Percentiles rank a stretch among this genome's conserved stretches.
These are phyloP conservation scores for Coenonympha glycerion DNA, from an alignment of 2,888 invertebrate species.

Conservation along the genomic window DNA sequence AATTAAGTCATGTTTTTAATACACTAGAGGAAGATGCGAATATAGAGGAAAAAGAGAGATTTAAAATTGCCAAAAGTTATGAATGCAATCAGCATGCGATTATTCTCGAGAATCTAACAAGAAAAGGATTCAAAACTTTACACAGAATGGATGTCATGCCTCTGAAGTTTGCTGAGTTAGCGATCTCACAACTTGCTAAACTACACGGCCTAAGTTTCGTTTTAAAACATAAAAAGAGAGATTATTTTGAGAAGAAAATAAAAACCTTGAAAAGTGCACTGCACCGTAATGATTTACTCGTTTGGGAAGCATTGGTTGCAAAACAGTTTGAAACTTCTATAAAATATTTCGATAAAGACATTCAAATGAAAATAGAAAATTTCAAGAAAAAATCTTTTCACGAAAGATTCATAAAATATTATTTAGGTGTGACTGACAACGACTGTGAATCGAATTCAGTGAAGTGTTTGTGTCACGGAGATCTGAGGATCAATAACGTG, in stretches of 20 bases:
- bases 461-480: slow-evolving; percentile 40
- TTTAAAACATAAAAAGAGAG: slow-evolving; percentile 29
- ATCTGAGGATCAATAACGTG: slow-evolving; percentile 39
- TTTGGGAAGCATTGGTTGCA: slow-evolving; percentile 30
- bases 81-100: slow-evolving; percentile 37
- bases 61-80: slow-evolving; percentile 36
- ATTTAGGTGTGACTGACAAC: slow-evolving; percentile 24
- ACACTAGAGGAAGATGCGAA: slow-evolving; percentile 36
- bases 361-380: slow-evolving; percentile 28
- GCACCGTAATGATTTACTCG: slow-evolving; percentile 25
- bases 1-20: slow-evolving; percentile 32
- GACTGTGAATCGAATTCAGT: no score
- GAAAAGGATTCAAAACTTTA: slow-evolving; percentile 35
- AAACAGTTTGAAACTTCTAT: slow-evolving; percentile 31
- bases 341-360: slow-evolving; percentile 31
- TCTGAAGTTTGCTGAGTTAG: slow-evolving; percentile 33
- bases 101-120: slow-evolving; percentile 43
- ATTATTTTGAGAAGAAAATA: slow-evolving; percentile 31
- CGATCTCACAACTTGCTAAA: slow-evolving; percentile 35
- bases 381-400: slow-evolving; percentile 2
- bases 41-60: slow-evolving; percentile 37
- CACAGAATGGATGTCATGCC: slow-evolving; percentile 32
- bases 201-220: slow-evolving; percentile 37
- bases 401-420: slow-evolving; percentile 32
- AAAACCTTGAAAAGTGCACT: slow-evolving; percentile 28